Evolutionary conservation across 2,888 invertebrate species (phyloP).

Genomic region (Acrocera orbiculus): DNA sequence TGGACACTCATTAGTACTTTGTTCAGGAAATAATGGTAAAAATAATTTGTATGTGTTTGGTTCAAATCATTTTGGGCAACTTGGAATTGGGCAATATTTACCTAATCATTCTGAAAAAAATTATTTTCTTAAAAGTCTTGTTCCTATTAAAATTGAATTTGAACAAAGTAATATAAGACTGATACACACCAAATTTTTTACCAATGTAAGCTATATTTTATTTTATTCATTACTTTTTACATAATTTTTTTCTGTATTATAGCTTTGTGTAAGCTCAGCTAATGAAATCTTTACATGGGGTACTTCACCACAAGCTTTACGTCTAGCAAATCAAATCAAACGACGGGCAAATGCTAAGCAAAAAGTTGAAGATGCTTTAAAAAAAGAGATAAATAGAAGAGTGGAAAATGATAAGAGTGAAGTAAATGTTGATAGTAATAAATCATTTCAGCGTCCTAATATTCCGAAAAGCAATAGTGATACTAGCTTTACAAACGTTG

Average conservation of each 20-base stretch:
- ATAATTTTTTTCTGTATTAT: slow-evolving; percentile 13
- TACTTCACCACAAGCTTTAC: slow-evolving; percentile 53
- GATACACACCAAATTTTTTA: slow-evolving; percentile 50
- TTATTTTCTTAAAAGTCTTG: slow-evolving; percentile 21
- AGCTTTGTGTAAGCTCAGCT: slow-evolving; percentile 48
- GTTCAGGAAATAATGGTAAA: slow-evolving; percentile 13
- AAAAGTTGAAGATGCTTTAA: slow-evolving; percentile 31
- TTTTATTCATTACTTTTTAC: not conserved
- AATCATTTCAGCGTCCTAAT: no score
- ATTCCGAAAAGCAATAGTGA: no score
- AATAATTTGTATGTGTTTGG: slow-evolving; percentile 60
- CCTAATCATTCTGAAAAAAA: not conserved
- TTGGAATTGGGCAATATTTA: slow-evolving; percentile 43
- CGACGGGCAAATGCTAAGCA: slow-evolving; percentile 38
- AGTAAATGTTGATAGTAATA: no score
- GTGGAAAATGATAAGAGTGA: not conserved
- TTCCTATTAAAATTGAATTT: slow-evolving; percentile 30
- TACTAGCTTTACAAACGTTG: no score
- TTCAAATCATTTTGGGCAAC: slow-evolving; percentile 69
- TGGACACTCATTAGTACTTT: slow-evolving; percentile 30
- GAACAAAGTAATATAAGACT: slow-evolving; percentile 27
- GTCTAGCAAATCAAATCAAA: slow-evolving; percentile 45
- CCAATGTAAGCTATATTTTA: slow-evolving; percentile 49
- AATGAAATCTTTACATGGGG: slow-evolving; percentile 60
- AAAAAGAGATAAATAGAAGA: slow-evolving; percentile 27